These are phyloP conservation scores for Propsilocerus akamusi DNA, from an alignment of 1,140 invertebrate species.

Conservation along the genomic window DNA sequence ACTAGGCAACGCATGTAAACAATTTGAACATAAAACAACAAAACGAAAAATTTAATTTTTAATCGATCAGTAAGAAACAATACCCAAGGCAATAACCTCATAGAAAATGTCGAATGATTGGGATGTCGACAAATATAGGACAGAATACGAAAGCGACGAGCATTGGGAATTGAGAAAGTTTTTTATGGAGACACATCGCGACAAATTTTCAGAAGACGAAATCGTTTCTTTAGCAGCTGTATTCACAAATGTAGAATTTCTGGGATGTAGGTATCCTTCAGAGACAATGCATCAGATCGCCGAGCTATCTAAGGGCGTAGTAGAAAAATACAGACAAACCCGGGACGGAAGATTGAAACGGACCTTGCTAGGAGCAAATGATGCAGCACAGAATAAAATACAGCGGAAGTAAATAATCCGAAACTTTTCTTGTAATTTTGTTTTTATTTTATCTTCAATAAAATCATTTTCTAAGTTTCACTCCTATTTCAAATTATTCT, in stretches of 20 bases:
- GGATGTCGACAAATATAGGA: conserved; percentile 43
- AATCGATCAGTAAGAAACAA: no score
- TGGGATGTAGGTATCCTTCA: conserved; percentile 68
- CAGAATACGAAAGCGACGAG: conserved; percentile 57
- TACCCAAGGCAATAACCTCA: no score
- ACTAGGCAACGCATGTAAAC: no score
- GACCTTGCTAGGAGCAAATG: conserved; percentile 58
- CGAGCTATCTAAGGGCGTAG: conserved; percentile 50
- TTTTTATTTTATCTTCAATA: not conserved
- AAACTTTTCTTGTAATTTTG: not conserved
- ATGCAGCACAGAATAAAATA: conserved; percentile 52
- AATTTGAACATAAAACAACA: no score
- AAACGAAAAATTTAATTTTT: no score
- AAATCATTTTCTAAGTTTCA: no score
- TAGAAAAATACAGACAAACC: conserved; percentile 38
- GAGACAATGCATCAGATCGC: conserved; percentile 59
- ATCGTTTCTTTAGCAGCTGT: conserved; percentile 65
- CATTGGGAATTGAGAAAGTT: conserved; percentile 59
- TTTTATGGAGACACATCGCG: conserved; percentile 55
- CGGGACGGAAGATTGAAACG: conserved; percentile 46
- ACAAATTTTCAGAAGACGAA: conserved; percentile 49
- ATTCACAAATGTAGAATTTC: conserved; percentile 63
- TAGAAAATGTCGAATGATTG: no score
- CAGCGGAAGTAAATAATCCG: conserved; percentile 13
- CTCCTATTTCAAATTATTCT: no score